Evolutionary conservation across 2,797 vertebrate species (phyloP).

Genomic region (Lacerta bilineata): DNA sequence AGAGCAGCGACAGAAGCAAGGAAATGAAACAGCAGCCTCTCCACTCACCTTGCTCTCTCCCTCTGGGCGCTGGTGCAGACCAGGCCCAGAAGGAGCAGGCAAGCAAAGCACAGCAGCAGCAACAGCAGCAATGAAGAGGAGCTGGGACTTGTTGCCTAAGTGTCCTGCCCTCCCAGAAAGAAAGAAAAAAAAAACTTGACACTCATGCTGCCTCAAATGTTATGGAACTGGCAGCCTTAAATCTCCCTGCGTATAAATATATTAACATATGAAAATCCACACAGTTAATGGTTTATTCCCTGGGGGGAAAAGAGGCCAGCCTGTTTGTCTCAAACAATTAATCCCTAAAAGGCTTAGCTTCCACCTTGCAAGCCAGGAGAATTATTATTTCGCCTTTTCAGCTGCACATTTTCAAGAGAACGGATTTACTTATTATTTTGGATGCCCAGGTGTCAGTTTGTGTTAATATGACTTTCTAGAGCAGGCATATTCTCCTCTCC

Average conservation of each 20-base stretch:
- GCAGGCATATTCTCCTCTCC: conserved; percentile 32
- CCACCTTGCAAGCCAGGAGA: conserved; percentile 18
- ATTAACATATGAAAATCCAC: conserved; percentile 27
- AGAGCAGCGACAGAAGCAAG: neutral
- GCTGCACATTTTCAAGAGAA: conserved; percentile 13
- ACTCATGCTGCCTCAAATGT: neutral
- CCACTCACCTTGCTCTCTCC: neutral
- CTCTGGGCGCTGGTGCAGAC: neutral
- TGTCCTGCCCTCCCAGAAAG: neutral
- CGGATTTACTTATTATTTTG: conserved; percentile 44
- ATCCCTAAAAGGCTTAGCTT: conserved; percentile 27
- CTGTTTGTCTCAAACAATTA: conserved; percentile 33
- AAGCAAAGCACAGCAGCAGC: neutral
- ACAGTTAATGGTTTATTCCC: neutral
- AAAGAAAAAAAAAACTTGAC: neutral
- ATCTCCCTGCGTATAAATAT: conserved; percentile 3
- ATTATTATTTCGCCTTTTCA: conserved; percentile 46
- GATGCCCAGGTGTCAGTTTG: conserved; percentile 48
- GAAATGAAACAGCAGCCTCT: neutral
- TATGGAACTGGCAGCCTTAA: neutral
- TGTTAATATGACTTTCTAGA: conserved; percentile 40
- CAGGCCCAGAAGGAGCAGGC: neutral
- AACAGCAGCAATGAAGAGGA: neutral
- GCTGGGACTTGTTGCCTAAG: neutral
- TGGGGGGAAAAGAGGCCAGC: neutral